Percentiles rank a stretch among this genome's conserved stretches.
Conservation (phyloP, 2,113 vertebrate species). For the Onychorhynchus coronatus region DNA sequence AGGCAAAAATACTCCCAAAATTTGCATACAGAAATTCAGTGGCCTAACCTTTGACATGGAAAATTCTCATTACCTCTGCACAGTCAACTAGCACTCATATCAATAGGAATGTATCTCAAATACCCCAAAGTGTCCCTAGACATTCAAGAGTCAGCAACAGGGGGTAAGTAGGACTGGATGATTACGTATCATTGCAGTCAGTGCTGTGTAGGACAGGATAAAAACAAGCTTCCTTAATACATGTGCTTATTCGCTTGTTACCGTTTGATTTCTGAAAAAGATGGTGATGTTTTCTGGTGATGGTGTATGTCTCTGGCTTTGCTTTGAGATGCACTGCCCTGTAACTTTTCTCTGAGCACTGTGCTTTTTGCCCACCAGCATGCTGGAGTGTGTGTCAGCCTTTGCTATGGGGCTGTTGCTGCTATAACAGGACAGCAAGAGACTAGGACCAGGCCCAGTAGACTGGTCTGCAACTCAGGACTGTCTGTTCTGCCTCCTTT, state of each 20-base stretch:
- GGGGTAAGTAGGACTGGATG: background rate
- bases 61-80: background rate
- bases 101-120: background rate
- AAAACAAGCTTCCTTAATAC: background rate
- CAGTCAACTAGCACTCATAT: background rate
- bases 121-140: background rate
- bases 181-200: rapidly evolving
- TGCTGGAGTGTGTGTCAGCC: background rate
- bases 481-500: background rate
- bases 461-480: background rate
- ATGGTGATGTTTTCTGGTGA: too few species aligned
- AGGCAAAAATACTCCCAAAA: background rate
- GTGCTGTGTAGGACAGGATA: background rate
- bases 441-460: background rate
- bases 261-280: background rate
- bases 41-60: background rate
- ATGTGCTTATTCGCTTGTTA: background rate
- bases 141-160: background rate
- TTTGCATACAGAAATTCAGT: background rate
- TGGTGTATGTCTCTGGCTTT: background rate
- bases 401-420: background rate
- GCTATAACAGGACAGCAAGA: background rate
- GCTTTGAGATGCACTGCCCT: background rate
- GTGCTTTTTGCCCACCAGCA: background rate
- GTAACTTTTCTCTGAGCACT: background rate